A percentile compares a stretch with the other conserved stretches of the same genome.
Conservation (phyloP, 2,888 invertebrate species). For the Mellilla xanthometata region DNA sequence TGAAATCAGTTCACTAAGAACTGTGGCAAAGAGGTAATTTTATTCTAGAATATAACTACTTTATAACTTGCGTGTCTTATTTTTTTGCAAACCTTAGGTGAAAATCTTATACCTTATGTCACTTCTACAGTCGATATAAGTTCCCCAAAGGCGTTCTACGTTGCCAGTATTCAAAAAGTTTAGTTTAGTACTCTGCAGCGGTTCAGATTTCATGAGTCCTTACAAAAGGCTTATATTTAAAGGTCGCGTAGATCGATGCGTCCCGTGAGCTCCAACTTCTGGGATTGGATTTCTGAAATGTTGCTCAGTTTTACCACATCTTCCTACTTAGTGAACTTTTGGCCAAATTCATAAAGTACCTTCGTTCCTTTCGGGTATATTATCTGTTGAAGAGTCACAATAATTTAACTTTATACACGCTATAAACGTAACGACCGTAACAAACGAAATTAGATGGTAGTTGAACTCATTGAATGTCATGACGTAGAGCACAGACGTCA, state of each 20-base stretch:
- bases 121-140: too few species aligned
- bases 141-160: background rate
- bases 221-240: constrained; percentile 38
- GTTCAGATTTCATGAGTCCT: constrained; percentile 8
- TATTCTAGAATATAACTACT: too few species aligned
- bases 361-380: constrained; percentile 13
- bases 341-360: constrained; percentile 16
- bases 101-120: too few species aligned
- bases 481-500: too few species aligned
- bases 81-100: too few species aligned
- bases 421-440: constrained; percentile 1
- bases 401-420: background rate
- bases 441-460: background rate
- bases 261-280: constrained; percentile 41
- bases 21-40: too few species aligned
- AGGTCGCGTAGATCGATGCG: constrained; percentile 43
- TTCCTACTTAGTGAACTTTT: constrained; percentile 22
- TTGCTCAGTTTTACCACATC: constrained; percentile 15
- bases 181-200: background rate
- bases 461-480: too few species aligned
- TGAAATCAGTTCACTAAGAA: too few species aligned
- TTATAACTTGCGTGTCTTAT: too few species aligned
- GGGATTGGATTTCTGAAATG: constrained; percentile 37
- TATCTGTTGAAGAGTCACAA: constrained; percentile 1
- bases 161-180: constrained; percentile 1